Conservation (phyloP, 2,797 vertebrate genomes). For the Sebastolobus altivelis region DNA sequence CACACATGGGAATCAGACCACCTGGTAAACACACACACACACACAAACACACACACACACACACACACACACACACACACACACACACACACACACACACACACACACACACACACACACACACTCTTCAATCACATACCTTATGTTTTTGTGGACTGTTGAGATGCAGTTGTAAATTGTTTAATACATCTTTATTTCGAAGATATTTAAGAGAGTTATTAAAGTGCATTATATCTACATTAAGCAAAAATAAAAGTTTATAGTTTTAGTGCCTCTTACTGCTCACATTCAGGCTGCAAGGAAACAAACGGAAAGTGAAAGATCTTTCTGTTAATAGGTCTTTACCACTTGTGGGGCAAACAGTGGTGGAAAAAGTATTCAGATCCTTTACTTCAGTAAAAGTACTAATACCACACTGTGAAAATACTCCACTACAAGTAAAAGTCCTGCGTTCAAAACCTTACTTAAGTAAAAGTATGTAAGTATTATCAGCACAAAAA, state of each 20-base stretch:
- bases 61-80: slow-evolving; percentile 6
- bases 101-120: not conserved
- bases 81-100: not conserved
- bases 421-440: no score
- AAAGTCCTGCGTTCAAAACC: no score
- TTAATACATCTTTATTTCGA: not conserved
- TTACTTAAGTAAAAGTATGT: no score
- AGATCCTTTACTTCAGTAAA: no score
- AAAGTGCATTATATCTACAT: not conserved
- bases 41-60: slow-evolving; percentile 31
- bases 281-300: no score
- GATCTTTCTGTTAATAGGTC: not conserved
- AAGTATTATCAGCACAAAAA: no score
- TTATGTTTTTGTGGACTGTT: slow-evolving; percentile 5
- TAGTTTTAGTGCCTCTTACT: no score
- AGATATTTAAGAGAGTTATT: not conserved
- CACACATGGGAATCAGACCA: slow-evolving; percentile 97
- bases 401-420: no score
- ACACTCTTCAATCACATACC: not conserved
- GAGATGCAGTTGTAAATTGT: not conserved
- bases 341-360: not conserved
- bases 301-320: not conserved
- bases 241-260: not conserved
- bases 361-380: no score
- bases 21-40: slow-evolving; percentile 87